These are phyloP conservation scores for Rissa tridactyla DNA, from an alignment of 2,113 vertebrate genomes.

Conservation along the genomic window DNA sequence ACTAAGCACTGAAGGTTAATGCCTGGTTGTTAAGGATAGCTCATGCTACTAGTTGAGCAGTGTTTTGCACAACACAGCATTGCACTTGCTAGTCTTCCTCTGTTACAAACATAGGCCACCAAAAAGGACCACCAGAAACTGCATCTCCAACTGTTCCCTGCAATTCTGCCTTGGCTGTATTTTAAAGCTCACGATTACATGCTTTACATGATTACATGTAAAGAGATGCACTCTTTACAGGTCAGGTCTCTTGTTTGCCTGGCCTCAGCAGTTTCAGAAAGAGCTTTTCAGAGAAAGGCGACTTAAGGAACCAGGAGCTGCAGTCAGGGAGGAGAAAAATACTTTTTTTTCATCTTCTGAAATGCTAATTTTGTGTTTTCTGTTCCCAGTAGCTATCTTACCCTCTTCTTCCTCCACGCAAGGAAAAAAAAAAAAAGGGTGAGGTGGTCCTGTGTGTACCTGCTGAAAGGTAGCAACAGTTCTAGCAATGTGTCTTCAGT, in stretches of 20 bases:
- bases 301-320: not conserved
- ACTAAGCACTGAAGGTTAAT: not conserved
- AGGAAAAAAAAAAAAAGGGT: not conserved
- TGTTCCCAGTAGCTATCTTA: not conserved
- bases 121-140: not conserved
- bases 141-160: not conserved
- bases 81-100: not conserved
- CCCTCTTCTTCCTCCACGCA: not conserved
- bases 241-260: not conserved
- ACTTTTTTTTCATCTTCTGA: not conserved
- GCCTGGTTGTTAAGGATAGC: not conserved
- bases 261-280: not conserved
- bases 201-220: not conserved
- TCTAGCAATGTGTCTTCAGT: not conserved
- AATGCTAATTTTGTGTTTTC: not conserved
- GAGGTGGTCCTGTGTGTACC: not conserved
- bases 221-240: not conserved
- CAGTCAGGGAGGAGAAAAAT: not conserved
- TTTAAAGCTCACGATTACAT: not conserved
- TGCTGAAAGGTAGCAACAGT: not conserved
- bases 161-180: not conserved
- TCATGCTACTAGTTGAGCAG: not conserved
- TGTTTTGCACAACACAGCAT: not conserved
- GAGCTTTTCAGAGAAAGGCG: not conserved
- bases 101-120: not conserved